A percentile compares a stretch with the other conserved stretches of the same genome.
These are phyloP conservation scores for Lepidurus arcticus DNA, from an alignment of 1,140 invertebrate genomes.

Conservation along the genomic window DNA sequence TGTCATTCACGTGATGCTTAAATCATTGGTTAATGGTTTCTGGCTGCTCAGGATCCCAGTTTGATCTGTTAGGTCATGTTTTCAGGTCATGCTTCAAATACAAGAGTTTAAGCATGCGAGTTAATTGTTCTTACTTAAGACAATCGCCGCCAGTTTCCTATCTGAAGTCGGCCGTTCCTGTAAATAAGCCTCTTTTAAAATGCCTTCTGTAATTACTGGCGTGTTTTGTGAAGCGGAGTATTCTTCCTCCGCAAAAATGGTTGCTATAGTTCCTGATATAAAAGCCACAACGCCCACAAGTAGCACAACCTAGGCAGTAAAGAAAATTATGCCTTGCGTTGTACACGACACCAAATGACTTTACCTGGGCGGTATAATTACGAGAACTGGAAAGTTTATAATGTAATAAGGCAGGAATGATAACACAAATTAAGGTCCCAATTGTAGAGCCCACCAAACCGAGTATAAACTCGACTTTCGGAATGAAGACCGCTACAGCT, in stretches of 20 bases:
- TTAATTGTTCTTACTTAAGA: background rate
- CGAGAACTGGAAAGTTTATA: conserved; percentile 29
- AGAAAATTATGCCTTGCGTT: background rate
- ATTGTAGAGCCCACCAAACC: conserved; percentile 89
- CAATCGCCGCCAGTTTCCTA: background rate
- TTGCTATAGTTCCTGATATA: conserved; percentile 28
- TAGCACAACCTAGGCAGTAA: conserved; percentile 4
- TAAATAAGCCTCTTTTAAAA: background rate
- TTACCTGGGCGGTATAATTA: background rate
- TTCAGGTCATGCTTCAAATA: background rate
- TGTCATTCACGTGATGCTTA: too few species aligned
- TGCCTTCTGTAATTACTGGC: background rate
- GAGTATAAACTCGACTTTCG: conserved; percentile 86
- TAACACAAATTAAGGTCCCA: conserved; percentile 86
- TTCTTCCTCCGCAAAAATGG: conserved; percentile 32
- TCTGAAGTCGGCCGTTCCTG: background rate
- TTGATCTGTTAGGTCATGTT: background rate
- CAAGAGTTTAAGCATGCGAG: background rate
- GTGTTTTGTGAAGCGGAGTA: conserved; percentile 20
- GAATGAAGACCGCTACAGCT: conserved; percentile 62
- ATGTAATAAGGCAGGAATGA: conserved; percentile 65
- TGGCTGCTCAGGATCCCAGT: background rate
- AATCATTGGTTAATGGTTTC: too few species aligned
- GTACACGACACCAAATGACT: background rate
- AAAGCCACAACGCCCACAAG: conserved; percentile 24